Base-by-base conservation (phyloP, 2,797 vertebrate genomes). In the Merluccius polli region DNA sequence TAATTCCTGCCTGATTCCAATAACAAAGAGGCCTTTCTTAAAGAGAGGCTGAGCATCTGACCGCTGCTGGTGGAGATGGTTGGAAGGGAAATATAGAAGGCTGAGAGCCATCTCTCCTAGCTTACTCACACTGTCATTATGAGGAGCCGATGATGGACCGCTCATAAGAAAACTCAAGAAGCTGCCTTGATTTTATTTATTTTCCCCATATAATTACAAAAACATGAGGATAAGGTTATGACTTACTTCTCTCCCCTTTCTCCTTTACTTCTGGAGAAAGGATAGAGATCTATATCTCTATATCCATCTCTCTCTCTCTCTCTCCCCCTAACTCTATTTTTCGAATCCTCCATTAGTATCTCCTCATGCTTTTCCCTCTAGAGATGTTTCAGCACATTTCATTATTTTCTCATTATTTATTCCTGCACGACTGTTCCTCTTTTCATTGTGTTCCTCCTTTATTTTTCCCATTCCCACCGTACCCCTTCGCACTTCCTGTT, bases 401-500 rank as follows among this genome's bases (percentile, higher is more conserved):
- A 52, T 52, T 21, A 52, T 52, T 11, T 52, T 52, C 48, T 52
- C 21, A n/a, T n/a, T n/a, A n/a, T n/a, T 15, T 48, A 18, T 48
- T 48, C 16, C 44, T 21, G 16, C 44, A 16, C 13, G 16, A 48
- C 48, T n/a, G 18, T 52, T 52, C 48, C 21, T n/a, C 48, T n/a
- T 21, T 7, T 52, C 21, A 21, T 52, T 18, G 48, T 52, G 48
- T 52, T n/a, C 18, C 21, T 4, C 21, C 48, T 52, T 52, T 52
- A n/a, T 52, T 21, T 38, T 52, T 52, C 21, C 48, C 48, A n/a
- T 52, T n/a, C 48, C 48, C 16, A n/a, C 48, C 29, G 30, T 73
- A 33, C 65, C 24, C 63, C 31, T 31, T 31, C 71, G 67, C 36
- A 27, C 35, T 76, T 69, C 68, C 33, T 83, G 78, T 79, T 86